Evolutionary conservation across 2,888 invertebrate genomes (phyloP).

Genomic region (Spodoptera exigua): DNA sequence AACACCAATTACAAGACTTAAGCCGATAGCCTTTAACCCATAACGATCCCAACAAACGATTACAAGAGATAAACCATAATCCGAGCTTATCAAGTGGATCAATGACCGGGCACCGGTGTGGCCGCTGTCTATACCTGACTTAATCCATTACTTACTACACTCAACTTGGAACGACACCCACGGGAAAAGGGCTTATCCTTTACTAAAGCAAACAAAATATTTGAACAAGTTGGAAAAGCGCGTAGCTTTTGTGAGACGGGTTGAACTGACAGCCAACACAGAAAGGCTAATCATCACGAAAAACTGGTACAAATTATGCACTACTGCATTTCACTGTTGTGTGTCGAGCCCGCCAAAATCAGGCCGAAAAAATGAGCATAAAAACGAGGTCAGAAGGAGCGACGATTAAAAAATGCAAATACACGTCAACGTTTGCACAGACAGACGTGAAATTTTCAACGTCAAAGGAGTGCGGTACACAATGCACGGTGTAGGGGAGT

Average conservation of each 20-base stretch:
- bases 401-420: slow-evolving; percentile 50
- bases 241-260: slow-evolving; percentile 9
- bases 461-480: slow-evolving; percentile 62
- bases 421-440: slow-evolving; percentile 32
- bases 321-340: neutral
- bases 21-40: slow-evolving; percentile 20
- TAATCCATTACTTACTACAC: slow-evolving; percentile 41
- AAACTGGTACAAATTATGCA: neutral
- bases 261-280: slow-evolving; percentile 1
- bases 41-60: slow-evolving; percentile 30
- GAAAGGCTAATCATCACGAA: slow-evolving; percentile 13
- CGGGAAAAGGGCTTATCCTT: slow-evolving; percentile 31
- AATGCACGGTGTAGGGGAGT: slow-evolving; percentile 64
- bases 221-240: slow-evolving; percentile 4
- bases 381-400: slow-evolving; percentile 17
- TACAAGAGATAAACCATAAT: slow-evolving; percentile 35
- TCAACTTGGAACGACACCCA: slow-evolving; percentile 30
- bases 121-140: slow-evolving; percentile 32
- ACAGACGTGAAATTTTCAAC: slow-evolving; percentile 48
- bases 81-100: slow-evolving; percentile 32
- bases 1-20: neutral
- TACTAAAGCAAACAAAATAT: slow-evolving; percentile 22
- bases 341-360: neutral
- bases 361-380: neutral
- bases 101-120: slow-evolving; percentile 26